phyloP scores from a whole-genome alignment of 1,140 invertebrate species.

The Saxidomus purpurata region DNA sequence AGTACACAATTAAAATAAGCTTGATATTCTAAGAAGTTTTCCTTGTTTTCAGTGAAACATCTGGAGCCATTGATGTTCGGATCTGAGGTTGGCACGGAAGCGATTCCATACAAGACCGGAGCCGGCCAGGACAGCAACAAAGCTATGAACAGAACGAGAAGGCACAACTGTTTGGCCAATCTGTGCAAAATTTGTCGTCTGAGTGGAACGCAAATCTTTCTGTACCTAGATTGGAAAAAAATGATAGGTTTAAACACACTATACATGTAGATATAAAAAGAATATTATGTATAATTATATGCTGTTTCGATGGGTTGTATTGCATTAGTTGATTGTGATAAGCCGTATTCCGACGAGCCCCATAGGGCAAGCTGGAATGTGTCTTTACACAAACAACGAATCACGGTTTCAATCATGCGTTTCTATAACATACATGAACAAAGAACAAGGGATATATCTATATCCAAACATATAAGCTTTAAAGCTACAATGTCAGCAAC shows the following conservation, averaged over 20 bases:
- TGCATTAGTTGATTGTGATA: too few species aligned
- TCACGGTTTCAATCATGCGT: too few species aligned
- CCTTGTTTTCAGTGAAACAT: conserved; percentile 66
- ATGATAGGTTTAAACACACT: conserved; percentile 61
- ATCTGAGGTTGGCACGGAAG: conserved; percentile 7
- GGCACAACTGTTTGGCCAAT: conserved; percentile 68
- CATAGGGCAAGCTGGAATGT: too few species aligned
- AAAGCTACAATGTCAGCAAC: too few species aligned
- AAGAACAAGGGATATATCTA: too few species aligned
- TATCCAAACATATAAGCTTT: too few species aligned
- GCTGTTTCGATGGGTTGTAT: too few species aligned
- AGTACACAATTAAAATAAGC: conserved; percentile 66
- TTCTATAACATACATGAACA: too few species aligned
- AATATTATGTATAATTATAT: too few species aligned
- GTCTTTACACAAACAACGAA: too few species aligned
- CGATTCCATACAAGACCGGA: conserved; percentile 70
- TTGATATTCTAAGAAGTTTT: conserved; percentile 6
- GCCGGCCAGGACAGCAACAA: conserved; percentile 74
- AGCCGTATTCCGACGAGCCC: too few species aligned
- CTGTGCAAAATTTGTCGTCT: conserved; percentile 48
- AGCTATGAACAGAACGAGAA: conserved; percentile 61
- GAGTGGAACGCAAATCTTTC: conserved; percentile 74
- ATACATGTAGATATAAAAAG: conserved; percentile 67
- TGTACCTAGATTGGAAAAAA: conserved; percentile 61
- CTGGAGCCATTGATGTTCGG: conserved; percentile 50